Base-by-base conservation (phyloP, 2,888 invertebrate genomes). In the Drosophila rubida region DNA sequence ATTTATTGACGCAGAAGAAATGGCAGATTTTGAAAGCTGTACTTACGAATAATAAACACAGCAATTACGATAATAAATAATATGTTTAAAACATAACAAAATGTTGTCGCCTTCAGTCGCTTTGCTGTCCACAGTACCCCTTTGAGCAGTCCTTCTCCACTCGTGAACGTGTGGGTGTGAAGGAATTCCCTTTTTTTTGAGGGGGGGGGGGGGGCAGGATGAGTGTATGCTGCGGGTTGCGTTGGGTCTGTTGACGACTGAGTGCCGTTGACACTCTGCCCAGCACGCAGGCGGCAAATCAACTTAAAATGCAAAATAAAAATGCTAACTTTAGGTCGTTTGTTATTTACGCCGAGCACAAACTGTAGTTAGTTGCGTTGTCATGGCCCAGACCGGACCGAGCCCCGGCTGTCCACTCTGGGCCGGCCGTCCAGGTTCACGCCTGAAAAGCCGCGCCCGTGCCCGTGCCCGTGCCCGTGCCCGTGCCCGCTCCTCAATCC, bases 251-350 rank as follows among this genome's bases (percentile, higher is more conserved):
- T 42, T 37, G 72, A 61, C 61, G 72, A 61, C 61, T 73, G 74
- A 65, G 65, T 74, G 75, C 69, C 75, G 75, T 75, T 78, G 74
- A 73, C 78, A 75, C 78, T 75, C 60, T 39, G 68, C 75, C 62
- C 77, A 72, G 69, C 75, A 69, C 75, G 69, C 74, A 73, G 78
- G 61, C 80, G 87, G 70, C 79, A 80, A 67, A 71, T 71, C 80
- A 83, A 86, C 88, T 84, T 84, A 86, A 84, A 88, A 84, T 84
- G 86, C 88, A 88, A 84, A 84, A 86, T 77, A 70, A 75, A 78
- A 75, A 86, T 71, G 70, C 67, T 68, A 77, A 83, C 80, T 83
- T 77, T 86, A 49, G 80, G 69, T 69, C 69, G 77, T 71, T 78
- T 75, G 85, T 84, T 80, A 84, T 84, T 78, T 78, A 84, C 81